Conservation (phyloP, 2,888 invertebrate species). For the Melanargia galathea region DNA sequence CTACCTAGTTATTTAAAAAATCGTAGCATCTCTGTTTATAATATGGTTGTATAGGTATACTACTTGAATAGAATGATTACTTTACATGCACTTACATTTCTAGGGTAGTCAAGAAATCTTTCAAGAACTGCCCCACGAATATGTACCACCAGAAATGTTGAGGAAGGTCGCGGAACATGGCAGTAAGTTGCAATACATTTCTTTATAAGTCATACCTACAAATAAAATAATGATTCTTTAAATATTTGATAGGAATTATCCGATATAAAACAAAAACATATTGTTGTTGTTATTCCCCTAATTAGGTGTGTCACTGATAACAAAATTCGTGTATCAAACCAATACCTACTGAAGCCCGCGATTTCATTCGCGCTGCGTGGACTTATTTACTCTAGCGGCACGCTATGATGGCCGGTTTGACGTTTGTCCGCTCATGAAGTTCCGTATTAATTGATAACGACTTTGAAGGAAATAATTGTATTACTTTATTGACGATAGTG, state of each 20-base stretch:
- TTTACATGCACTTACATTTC: slow-evolving; percentile 38
- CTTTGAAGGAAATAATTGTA: no score
- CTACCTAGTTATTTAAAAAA: not conserved
- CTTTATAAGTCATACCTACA: no score
- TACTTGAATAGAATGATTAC: no score
- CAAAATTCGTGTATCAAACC: no score
- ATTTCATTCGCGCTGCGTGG: no score
- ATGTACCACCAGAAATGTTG: slow-evolving; percentile 96
- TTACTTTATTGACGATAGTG: no score
- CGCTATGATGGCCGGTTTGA: no score
- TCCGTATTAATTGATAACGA: no score
- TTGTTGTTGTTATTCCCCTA: not conserved
- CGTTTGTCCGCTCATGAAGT: no score
- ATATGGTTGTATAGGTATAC: no score
- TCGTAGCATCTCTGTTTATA: not conserved
- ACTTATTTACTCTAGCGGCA: no score
- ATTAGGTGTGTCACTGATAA: not conserved
- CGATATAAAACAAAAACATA: not conserved
- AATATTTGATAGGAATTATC: not conserved
- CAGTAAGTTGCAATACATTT: slow-evolving; percentile 82
- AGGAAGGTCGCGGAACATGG: slow-evolving; percentile 98
- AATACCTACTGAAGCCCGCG: no score
- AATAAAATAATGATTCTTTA: not conserved
- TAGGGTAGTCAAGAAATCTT: slow-evolving; percentile 95
- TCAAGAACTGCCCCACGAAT: slow-evolving; percentile 98